Base-by-base conservation (phyloP, 2,113 vertebrate species). In the Oryctolagus cuniculus region DNA sequence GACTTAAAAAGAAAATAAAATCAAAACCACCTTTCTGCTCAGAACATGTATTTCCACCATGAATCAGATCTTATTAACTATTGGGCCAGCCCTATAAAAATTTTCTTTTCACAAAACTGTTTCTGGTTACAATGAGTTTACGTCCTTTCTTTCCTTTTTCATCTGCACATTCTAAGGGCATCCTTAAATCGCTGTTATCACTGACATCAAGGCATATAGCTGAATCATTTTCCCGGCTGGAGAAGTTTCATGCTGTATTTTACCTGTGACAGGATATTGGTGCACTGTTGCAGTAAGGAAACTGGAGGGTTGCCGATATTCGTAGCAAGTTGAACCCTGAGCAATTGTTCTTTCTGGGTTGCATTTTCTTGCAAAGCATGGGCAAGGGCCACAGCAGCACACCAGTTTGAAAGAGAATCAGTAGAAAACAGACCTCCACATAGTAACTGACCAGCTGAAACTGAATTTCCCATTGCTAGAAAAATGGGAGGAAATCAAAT, bases 241-340 rank as follows among this genome's bases (percentile, higher is more conserved):
- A 63, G 36, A 0, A 24, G 17, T 11, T 9, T 8, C n/a, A 7
- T 3, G 0, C 0, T 0, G 9, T 0, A 55, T 87, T 0, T 6
- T 99, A 99, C 99, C 99, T 99, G 99, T 0, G 99, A 99, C 22
- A 99, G 99, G 97, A 99, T 99, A 98, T 99, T 99, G 98, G 99
- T 99, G 97, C 99, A 99, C 96, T 99, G 99, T 94, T 99, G 99
- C 94, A 99, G 98, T 96, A 99, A 98, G 0, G 99, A 99, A 49
- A 99, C 99, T 0, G 99, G 99, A 0, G 99, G 99, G 95, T 99
- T 99, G 78, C 99, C 99, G 0, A 99, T 98, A 95, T 99, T 99
- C 0, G 99, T 99, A 27, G 99, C 99, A 2, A 99, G 99, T 86
- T 99, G 99, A 8, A 99, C 99, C 80, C 99, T 97, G 89, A 99